Evolutionary conservation across 1,140 invertebrate genomes (phyloP).

Genomic region (Drosophila insularis): DNA sequence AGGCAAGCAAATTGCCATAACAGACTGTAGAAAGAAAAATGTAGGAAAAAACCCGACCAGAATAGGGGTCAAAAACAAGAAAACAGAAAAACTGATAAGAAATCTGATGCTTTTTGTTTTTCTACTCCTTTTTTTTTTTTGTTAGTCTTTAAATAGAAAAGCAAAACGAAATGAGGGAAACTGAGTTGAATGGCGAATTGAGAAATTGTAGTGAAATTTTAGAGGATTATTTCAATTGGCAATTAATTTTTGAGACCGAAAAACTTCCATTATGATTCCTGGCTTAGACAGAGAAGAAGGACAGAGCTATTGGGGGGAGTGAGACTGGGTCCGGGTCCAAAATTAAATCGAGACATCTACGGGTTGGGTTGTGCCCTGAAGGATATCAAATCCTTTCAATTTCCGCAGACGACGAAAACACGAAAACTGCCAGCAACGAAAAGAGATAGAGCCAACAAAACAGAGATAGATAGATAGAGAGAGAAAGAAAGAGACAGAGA

Average conservation of each 20-base stretch:
- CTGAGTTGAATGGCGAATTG: slow-evolving; percentile 27
- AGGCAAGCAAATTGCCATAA: slow-evolving; percentile 28
- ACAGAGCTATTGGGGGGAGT: neutral
- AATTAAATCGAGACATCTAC: slow-evolving; percentile 11
- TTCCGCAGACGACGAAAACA: slow-evolving; percentile 39
- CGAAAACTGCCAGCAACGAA: slow-evolving; percentile 33
- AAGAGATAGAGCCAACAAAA: slow-evolving; percentile 16
- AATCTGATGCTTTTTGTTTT: slow-evolving; percentile 47
- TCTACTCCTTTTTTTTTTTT: slow-evolving; percentile 9
- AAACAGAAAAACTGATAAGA: slow-evolving; percentile 44
- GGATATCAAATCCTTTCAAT: slow-evolving; percentile 53
- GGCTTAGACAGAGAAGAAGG: neutral
- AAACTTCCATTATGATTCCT: slow-evolving; percentile 3
- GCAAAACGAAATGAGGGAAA: neutral
- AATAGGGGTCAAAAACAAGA: slow-evolving; percentile 37
- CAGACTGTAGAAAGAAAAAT: slow-evolving; percentile 20
- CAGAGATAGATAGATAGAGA: neutral
- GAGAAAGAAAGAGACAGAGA: neutral
- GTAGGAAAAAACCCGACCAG: slow-evolving; percentile 21
- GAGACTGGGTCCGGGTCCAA: neutral
- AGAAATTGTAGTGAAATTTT: slow-evolving; percentile 5
- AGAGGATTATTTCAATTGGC: slow-evolving; percentile 8
- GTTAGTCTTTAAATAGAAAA: slow-evolving; percentile 1
- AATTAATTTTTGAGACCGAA: slow-evolving; percentile 6
- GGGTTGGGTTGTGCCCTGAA: slow-evolving; percentile 14